Base-by-base conservation (phyloP, 1,140 invertebrate species). In the Procambarus virginalis region DNA sequence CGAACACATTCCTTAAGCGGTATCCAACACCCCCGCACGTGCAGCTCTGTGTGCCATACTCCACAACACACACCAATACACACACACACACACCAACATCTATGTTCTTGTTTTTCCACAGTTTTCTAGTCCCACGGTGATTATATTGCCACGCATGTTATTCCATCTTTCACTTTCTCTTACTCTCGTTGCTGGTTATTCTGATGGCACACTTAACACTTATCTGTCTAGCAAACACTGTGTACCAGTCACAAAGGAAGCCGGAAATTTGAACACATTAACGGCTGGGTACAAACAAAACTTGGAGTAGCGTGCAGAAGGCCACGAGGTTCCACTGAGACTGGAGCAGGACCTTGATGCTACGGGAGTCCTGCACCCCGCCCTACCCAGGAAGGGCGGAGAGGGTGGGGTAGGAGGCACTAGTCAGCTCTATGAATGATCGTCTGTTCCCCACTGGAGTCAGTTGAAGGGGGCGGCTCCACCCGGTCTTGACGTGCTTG, bases 11-110 rank as follows among this genome's bases (percentile, higher is more conserved):
- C 17, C 10, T 17, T 1, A 20, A 64, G 20, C 17, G 17, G 12
- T 17, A 9, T 64, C 17, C 4, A 4, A 64, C 17, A 64, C 17
- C 12, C 10, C 12, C 60, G 17, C 60, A 64, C 68, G 34, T 8
- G 68, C 68, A 75, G 83, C 73, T 82, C 58, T 82, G 80, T 82
- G 60, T 82, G 68, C 80, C 22, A 6, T 10, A n/a, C 14, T 82
- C 58, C 80, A 73, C 2, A 2, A 73, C 68, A 68, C 14, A 2
- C 64, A 5, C 20, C 1, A 68, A 68, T 5, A 68, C 20, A 55
- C 10, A 55, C 8, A 68, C 20, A 55, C 10, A 55, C 8, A 9
- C 51, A 8, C 12, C 12, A 34, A 34, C 34, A 34, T 34, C 34
- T 34, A 0, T 34, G 34, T 1, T 34, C 34, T 64, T 20, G 3